Conservation (phyloP, 64 coral and sea anemone genomes). For the Stichodactyla helianthus region DNA sequence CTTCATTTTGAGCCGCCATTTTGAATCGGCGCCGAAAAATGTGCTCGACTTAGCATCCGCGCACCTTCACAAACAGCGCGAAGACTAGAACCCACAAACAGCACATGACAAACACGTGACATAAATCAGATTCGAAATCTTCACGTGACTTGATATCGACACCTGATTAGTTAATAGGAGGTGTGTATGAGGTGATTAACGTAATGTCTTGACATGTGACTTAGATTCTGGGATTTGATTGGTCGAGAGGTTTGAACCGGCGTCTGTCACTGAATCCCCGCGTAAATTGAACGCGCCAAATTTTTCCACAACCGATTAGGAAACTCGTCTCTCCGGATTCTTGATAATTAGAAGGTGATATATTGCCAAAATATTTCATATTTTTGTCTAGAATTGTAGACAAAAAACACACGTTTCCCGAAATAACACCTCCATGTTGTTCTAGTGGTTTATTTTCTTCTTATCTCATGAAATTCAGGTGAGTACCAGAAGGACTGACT, state of each 20-base stretch:
- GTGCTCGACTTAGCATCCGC: slow-evolving; percentile 44
- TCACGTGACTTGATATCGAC: neutral
- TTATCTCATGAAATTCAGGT: neutral
- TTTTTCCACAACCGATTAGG: slow-evolving; percentile 74
- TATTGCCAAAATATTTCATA: neutral
- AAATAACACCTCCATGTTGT: neutral
- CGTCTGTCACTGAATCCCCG: slow-evolving; percentile 66
- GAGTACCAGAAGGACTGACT: neutral
- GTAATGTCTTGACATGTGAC: slow-evolving; percentile 38
- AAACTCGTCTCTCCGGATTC: slow-evolving; percentile 32
- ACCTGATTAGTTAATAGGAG: slow-evolving; percentile 18
- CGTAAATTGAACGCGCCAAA: slow-evolving; percentile 99
- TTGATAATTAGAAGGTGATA: slow-evolving; percentile 36
- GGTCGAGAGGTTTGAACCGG: slow-evolving; percentile 20
- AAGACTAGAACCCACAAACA: neutral
- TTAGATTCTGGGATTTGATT: slow-evolving; percentile 33
- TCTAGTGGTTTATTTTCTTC: neutral
- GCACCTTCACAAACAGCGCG: neutral
- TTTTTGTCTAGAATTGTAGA: neutral
- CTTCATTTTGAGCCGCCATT: slow-evolving; percentile 52
- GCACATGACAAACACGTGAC: neutral
- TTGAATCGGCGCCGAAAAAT: slow-evolving; percentile 26
- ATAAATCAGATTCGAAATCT: neutral
- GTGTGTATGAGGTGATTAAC: neutral
- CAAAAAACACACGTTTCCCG: neutral